Evolutionary conservation across 2,797 vertebrate genomes (phyloP).

Genomic region (Arctocebus calabarensis): DNA sequence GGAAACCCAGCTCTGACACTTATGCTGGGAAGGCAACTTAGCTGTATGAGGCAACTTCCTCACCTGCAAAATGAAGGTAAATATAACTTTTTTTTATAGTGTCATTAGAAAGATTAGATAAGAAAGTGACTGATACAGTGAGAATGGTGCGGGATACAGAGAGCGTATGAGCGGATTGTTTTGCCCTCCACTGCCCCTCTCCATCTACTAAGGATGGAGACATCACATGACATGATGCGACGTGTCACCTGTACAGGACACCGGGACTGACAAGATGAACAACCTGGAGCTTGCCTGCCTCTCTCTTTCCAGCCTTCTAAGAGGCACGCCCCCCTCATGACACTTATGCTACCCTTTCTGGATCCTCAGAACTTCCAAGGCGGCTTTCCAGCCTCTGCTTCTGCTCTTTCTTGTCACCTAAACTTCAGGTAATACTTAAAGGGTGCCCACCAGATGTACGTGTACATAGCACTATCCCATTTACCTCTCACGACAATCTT

Average conservation of each 20-base stretch:
- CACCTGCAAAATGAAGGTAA: neutral
- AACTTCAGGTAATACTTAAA: neutral
- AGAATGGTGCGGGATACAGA: neutral
- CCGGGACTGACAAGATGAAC: neutral
- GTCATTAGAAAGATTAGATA: neutral
- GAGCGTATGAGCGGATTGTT: too few species aligned
- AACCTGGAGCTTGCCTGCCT: neutral
- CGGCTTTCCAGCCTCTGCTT: neutral
- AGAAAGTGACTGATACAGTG: neutral
- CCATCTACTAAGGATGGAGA: neutral
- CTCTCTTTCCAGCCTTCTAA: neutral
- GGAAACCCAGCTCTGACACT: neutral
- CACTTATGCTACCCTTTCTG: neutral
- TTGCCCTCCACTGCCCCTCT: too few species aligned
- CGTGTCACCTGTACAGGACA: accelerated
- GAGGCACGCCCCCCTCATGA: neutral
- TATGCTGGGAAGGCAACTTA: neutral
- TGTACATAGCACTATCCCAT: neutral
- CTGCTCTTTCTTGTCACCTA: neutral
- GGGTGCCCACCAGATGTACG: neutral
- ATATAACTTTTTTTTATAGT: neutral
- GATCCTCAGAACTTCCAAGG: neutral
- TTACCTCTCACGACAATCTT: neutral
- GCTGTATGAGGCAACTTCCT: neutral
- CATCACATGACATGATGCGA: neutral